Evolutionary conservation across 1,140 invertebrate genomes (phyloP).

Genomic region (Eurosta solidaginis): DNA sequence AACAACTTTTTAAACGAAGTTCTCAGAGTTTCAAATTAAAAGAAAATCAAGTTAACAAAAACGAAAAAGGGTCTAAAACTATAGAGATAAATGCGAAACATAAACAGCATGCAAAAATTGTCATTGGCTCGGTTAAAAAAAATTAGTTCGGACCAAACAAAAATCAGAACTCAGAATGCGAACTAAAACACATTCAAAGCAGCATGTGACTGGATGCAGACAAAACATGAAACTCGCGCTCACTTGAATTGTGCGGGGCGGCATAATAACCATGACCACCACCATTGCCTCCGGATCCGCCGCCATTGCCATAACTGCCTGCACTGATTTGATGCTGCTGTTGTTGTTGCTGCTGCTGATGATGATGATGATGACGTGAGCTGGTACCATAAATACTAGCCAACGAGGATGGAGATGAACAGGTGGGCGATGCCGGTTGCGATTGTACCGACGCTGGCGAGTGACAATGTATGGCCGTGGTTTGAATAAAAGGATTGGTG

Average conservation of each 20-base stretch:
- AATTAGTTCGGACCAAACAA: neutral
- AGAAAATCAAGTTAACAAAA: neutral
- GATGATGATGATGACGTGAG: slow-evolving; percentile 33
- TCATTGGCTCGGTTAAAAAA: neutral
- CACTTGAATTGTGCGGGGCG: slow-evolving; percentile 52
- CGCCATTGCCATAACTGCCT: slow-evolving; percentile 6
- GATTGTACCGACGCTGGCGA: slow-evolving; percentile 46
- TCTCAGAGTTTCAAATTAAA: too few relatives aligned
- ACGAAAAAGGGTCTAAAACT: neutral
- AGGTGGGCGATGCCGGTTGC: slow-evolving; percentile 49
- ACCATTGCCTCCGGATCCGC: neutral
- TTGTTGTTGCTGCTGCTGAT: slow-evolving; percentile 46
- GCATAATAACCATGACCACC: slow-evolving; percentile 20
- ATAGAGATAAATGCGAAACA: neutral
- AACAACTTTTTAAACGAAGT: neutral
- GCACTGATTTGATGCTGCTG: slow-evolving; percentile 36
- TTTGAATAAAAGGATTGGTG: slow-evolving; percentile 60
- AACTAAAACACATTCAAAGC: neutral
- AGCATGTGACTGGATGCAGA: neutral
- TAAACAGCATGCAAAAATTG: slow-evolving; percentile 23
- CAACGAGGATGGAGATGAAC: slow-evolving; percentile 36
- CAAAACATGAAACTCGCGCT: slow-evolving; percentile 46
- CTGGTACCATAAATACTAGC: slow-evolving; percentile 35
- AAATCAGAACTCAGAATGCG: slow-evolving; percentile 3
- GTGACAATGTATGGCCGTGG: slow-evolving; percentile 55